These are phyloP conservation scores for Spodoptera littoralis DNA, from an alignment of 2,888 invertebrate genomes.

Conservation along the genomic window DNA sequence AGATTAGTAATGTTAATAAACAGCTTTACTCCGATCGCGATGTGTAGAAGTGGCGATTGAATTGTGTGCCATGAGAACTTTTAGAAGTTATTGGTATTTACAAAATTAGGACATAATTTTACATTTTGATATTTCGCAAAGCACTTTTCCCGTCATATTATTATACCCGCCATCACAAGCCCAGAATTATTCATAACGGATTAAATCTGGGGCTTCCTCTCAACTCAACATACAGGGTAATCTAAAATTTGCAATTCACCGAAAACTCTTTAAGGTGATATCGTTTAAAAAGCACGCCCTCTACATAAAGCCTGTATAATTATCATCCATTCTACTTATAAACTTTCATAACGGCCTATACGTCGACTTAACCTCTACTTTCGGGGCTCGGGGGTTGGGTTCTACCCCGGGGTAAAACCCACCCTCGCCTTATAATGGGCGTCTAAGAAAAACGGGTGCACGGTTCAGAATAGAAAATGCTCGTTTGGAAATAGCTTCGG, in stretches of 20 bases:
- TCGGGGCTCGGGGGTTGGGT: conserved; percentile 67
- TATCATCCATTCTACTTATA: conserved; percentile 89
- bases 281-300: conserved; percentile 83
- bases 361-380: conserved; percentile 88
- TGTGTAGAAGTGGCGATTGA: neutral
- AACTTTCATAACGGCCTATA: conserved; percentile 89
- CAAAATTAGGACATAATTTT: too few relatives aligned
- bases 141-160: conserved; percentile 1
- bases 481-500: conserved; percentile 88
- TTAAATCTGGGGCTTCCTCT: conserved; percentile 47
- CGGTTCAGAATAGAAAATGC: conserved; percentile 88
- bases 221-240: conserved; percentile 38
- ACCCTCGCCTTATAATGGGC: conserved; percentile 84
- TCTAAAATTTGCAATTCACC: conserved; percentile 71
- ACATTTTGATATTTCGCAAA: too few relatives aligned
- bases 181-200: conserved; percentile 51
- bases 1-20: conserved; percentile 25
- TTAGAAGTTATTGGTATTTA: conserved; percentile 1
- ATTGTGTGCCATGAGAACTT: neutral
- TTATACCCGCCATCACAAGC: conserved; percentile 7
- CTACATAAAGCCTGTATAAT: conserved; percentile 86
- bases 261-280: conserved; percentile 79
- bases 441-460: conserved; percentile 88
- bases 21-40: neutral
- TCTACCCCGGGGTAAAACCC: conserved; percentile 65